Conservation (phyloP, 2,888 invertebrate species). For the Mimachlamys varia region DNA sequence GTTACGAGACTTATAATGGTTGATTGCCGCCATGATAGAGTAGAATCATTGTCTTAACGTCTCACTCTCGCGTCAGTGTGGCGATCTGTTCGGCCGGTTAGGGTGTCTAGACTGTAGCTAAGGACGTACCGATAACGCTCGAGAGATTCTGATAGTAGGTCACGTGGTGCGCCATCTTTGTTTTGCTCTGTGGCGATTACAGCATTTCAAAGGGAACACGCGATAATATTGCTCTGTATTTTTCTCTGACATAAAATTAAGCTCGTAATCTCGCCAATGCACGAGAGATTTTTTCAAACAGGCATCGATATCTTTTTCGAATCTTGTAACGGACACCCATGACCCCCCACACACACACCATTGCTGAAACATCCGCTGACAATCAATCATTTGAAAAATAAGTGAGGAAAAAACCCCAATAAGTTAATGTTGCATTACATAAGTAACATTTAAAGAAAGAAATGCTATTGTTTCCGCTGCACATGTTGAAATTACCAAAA, state of each 20-base stretch:
- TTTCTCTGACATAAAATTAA: not conserved
- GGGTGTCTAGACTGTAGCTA: not conserved
- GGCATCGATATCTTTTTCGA: not conserved
- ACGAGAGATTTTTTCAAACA: not conserved
- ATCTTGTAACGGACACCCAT: conserved; percentile 9
- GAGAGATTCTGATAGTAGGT: not conserved
- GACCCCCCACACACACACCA: not conserved
- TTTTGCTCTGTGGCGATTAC: not conserved
- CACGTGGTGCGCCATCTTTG: conserved; percentile 24
- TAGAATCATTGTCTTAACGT: not conserved
- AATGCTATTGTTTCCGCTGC: too few species aligned
- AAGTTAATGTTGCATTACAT: too few species aligned
- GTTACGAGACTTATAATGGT: not conserved
- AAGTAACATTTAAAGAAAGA: too few species aligned
- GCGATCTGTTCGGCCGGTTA: not conserved
- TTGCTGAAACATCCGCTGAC: too few species aligned
- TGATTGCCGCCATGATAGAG: not conserved
- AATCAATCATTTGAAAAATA: too few species aligned
- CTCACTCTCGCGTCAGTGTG: not conserved
- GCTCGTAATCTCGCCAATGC: not conserved
- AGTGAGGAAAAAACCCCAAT: too few species aligned
- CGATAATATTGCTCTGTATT: not conserved
- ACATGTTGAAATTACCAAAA: too few species aligned
- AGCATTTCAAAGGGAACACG: not conserved
- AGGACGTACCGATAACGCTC: not conserved